These are phyloP conservation scores for Amia ocellicauda DNA, from an alignment of 2,113 vertebrate species.

Conservation along the genomic window DNA sequence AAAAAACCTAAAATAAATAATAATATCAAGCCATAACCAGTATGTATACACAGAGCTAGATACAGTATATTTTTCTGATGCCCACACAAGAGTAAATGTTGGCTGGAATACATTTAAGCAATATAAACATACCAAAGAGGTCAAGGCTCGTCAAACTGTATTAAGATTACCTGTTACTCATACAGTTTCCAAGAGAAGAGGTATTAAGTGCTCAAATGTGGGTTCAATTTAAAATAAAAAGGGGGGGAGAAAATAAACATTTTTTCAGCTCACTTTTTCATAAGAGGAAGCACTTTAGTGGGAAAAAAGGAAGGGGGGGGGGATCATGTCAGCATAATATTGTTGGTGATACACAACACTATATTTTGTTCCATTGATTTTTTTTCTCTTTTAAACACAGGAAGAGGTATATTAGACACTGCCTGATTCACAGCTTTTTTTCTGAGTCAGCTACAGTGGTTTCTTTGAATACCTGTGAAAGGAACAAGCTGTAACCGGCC, in stretches of 20 bases:
- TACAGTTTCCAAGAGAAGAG: constrained; percentile 47
- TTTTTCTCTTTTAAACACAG: constrained; percentile 40
- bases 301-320: constrained; percentile 43
- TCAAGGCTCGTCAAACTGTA: constrained; percentile 45
- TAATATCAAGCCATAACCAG: too few species aligned
- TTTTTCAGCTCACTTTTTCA: constrained; percentile 47
- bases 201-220: constrained; percentile 54
- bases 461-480: constrained; percentile 45
- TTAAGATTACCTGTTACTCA: constrained; percentile 51
- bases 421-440: constrained; percentile 46
- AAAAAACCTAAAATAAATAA: not conserved
- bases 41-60: not conserved
- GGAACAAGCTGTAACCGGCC: constrained; percentile 29
- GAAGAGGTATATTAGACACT: constrained; percentile 46
- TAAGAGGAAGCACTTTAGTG: constrained; percentile 48
- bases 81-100: constrained; percentile 34
- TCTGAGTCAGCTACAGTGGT: constrained; percentile 34
- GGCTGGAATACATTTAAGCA: constrained; percentile 42
- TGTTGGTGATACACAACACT: constrained; percentile 42
- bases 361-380: constrained; percentile 47
- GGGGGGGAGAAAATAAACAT: constrained; percentile 57
- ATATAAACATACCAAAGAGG: constrained; percentile 48
- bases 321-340: constrained; percentile 49
- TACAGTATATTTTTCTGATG: constrained; percentile 11
- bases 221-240: constrained; percentile 50